These are phyloP conservation scores for Vidua macroura DNA, from an alignment of 2,113 vertebrate genomes.

Conservation along the genomic window DNA sequence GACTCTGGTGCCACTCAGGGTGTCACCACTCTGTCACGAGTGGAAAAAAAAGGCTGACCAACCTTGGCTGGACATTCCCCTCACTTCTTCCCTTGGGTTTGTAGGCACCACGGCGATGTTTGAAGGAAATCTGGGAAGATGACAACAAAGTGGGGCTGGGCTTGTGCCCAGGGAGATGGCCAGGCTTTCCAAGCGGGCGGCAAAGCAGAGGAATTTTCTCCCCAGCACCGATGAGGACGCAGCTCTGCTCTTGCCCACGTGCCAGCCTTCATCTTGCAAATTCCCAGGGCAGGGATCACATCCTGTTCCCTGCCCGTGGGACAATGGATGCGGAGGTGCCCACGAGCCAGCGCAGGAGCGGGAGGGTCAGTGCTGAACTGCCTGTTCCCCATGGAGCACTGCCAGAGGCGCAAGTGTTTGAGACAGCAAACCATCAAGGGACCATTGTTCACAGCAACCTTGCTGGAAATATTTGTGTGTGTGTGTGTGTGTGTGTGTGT, in stretches of 20 bases:
- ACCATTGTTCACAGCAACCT: conserved; percentile 46
- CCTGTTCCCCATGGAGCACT: not conserved
- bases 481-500: conserved; percentile 1
- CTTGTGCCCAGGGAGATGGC: not conserved
- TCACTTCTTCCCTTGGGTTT: not conserved
- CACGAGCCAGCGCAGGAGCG: fast-evolving
- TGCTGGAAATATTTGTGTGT: conserved; percentile 39
- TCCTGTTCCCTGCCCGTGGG: not conserved
- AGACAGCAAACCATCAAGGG: conserved; percentile 13
- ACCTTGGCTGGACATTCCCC: not conserved
- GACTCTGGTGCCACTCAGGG: not conserved
- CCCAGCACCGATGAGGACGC: fast-evolving
- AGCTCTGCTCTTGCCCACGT: not conserved
- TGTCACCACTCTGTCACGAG: not conserved
- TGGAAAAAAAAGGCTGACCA: not conserved
- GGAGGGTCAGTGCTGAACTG: not conserved
- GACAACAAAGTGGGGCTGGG: not conserved
- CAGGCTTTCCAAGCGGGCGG: not conserved
- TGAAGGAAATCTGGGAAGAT: not conserved
- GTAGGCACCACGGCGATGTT: not conserved
- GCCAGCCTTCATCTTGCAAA: not conserved
- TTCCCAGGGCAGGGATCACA: not conserved
- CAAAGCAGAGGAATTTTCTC: not conserved
- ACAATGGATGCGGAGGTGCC: not conserved
- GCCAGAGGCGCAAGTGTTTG: not conserved